phyloP scores from a whole-genome alignment of 2,797 vertebrate species.

The Botia kubotai region DNA sequence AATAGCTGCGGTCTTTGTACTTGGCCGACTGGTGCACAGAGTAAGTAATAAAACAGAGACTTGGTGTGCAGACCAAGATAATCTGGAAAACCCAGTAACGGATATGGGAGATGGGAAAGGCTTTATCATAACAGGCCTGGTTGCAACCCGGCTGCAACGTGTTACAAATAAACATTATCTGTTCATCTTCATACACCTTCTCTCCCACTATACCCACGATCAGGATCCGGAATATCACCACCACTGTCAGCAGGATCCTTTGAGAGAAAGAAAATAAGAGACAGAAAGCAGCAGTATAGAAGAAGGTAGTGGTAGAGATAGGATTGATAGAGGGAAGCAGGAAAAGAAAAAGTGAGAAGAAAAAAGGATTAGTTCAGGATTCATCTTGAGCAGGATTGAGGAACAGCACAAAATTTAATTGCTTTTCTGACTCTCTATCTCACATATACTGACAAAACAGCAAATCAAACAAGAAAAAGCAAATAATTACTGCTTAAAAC shows the following conservation, averaged over 20 bases:
- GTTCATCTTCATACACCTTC: constrained; percentile 91
- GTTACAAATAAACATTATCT: constrained; percentile 92
- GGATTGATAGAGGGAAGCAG: constrained; percentile 1
- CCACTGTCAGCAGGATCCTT: constrained; percentile 93
- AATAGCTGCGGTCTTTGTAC: constrained; percentile 81
- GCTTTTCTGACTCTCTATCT: not conserved
- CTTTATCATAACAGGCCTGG: constrained; percentile 91
- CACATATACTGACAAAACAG: constrained; percentile 18
- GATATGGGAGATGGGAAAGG: constrained; percentile 93
- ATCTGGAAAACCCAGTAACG: constrained; percentile 91
- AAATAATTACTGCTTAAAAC: not conserved
- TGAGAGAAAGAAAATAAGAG: constrained; percentile 15
- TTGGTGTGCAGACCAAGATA: constrained; percentile 87
- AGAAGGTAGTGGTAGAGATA: constrained; percentile 17
- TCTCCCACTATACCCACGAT: constrained; percentile 92
- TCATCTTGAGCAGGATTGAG: not conserved
- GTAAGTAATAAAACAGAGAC: constrained; percentile 90
- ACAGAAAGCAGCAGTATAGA: constrained; percentile 23
- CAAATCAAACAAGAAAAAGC: not conserved
- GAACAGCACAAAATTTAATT: not conserved
- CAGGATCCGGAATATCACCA: constrained; percentile 92
- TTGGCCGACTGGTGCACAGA: constrained; percentile 88
- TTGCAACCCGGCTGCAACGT: constrained; percentile 90
- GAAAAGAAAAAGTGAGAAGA: not conserved
- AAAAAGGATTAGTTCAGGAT: constrained; percentile 4